Evolutionary conservation across 2,888 invertebrate genomes (phyloP).

Genomic region (Trisateles emortualis): DNA sequence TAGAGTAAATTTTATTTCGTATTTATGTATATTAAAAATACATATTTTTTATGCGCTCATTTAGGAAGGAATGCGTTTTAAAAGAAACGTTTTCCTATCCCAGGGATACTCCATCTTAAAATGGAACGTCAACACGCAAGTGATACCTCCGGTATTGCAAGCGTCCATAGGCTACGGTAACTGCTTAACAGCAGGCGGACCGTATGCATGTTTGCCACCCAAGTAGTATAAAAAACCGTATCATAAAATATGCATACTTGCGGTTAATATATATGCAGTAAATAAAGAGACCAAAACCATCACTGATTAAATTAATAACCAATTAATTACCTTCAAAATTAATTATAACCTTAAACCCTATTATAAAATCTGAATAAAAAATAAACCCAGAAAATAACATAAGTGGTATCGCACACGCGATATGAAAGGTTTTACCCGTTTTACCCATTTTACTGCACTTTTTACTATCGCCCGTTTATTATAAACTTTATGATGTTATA

Average conservation of each 20-base stretch:
- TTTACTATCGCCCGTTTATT: constrained; percentile 80
- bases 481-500: constrained; percentile 82
- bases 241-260: no score
- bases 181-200: no score
- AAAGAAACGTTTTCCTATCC: no score
- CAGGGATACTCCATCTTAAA: no score
- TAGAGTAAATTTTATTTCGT: constrained; percentile 22
- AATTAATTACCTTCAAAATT: not conserved
- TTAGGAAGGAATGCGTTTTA: no score
- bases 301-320: not conserved
- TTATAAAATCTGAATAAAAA: constrained; percentile 41
- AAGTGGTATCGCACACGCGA: constrained; percentile 65
- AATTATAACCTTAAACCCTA: constrained; percentile 4
- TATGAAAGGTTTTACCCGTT: constrained; percentile 61
- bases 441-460: constrained; percentile 61
- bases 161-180: no score
- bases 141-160: no score
- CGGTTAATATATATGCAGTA: not conserved
- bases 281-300: not conserved
- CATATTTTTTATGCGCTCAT: no score
- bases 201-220: no score
- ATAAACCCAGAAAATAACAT: constrained; percentile 51
- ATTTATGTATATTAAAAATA: no score
- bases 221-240: no score
- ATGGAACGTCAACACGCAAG: no score